These are phyloP conservation scores for Acanthis flammea DNA, from an alignment of 2,797 vertebrate species.

Conservation along the genomic window DNA sequence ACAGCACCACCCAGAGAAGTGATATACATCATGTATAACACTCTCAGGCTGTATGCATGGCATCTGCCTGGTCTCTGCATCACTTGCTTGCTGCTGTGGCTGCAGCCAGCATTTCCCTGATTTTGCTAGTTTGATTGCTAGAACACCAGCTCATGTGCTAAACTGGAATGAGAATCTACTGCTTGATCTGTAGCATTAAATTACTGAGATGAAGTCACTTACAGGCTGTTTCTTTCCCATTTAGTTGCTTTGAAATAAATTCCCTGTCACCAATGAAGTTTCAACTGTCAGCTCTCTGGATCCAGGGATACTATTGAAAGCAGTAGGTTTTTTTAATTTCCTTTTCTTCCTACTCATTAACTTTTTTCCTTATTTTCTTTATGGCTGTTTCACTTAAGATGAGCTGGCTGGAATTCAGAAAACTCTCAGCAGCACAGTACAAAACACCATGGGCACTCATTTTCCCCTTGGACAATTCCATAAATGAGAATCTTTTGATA, in stretches of 20 bases:
- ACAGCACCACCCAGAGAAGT: neutral
- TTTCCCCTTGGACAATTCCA: neutral
- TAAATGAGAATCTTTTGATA: constrained; percentile 4
- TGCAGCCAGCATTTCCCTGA: neutral
- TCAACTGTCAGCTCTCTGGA: neutral
- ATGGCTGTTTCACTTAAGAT: constrained; percentile 15
- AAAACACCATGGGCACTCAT: neutral
- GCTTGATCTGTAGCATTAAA: neutral
- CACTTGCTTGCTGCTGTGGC: neutral
- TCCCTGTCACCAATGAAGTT: neutral
- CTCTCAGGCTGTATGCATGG: neutral
- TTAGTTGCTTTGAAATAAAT: constrained; percentile 16
- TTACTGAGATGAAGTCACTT: constrained; percentile 15
- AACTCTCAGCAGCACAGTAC: neutral
- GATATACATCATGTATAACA: accelerated
- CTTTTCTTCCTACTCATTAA: constrained; percentile 22
- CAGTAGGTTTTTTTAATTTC: neutral
- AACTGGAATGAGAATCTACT: neutral
- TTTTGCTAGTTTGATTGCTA: neutral
- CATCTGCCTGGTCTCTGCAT: neutral
- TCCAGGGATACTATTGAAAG: neutral
- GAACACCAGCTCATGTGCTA: neutral
- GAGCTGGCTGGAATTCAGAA: neutral
- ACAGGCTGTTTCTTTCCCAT: neutral
- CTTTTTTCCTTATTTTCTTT: constrained; percentile 3